Evolutionary conservation across 2,113 vertebrate genomes (phyloP), one percentile per base, ranked within the genome.

Genomic region (Laterallus jamaicensis): DNA sequence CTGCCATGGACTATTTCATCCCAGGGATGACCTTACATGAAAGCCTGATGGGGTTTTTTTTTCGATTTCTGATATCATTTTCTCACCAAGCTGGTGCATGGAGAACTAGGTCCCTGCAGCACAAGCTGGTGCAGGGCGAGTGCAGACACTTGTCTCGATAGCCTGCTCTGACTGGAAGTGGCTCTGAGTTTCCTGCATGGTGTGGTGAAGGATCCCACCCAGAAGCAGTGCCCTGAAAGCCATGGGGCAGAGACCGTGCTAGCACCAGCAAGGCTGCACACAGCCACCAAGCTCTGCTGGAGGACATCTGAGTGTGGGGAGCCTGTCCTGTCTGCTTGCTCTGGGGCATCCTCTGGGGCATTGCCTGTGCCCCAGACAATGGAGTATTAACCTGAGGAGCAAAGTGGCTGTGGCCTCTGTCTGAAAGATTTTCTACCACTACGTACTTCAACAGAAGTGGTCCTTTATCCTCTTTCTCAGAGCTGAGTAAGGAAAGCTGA

Each of bases 81-180:
- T 68, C 69, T 28, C 32, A 77, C 32, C 13, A 47, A 18, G n/a
- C 8, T 54, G 40, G 29, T 62, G 59, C 5, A 1, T 3, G 31
- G 44, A 26, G 25, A 78, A 22, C 44, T 81, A 11, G 9, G 20
- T 76, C 42, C 32, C 52, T 76, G 37, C 67, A 80, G 47, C 0
- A 0, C 31, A 37, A 14, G 17, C 13, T 64, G 0, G 2, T 31
- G 52, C 37, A 58, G n/a, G 20, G 29, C 12, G 62, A 71, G 29
- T 3, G 14, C 9, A 26, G 67, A 60, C 0, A 1, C 11, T 58
- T 0, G 0, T 58, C 78, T 58, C 32, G 29, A 70, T 40, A 82
- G 35, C 62, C 76, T 67, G 56, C 40, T 70, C 40, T 25, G 40
- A 4, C 15, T 87, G 78, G 81, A 26, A 87, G 64, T 5, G 28